Base-by-base conservation (phyloP, 2,888 invertebrate species). In the Diarsia brunnea region DNA sequence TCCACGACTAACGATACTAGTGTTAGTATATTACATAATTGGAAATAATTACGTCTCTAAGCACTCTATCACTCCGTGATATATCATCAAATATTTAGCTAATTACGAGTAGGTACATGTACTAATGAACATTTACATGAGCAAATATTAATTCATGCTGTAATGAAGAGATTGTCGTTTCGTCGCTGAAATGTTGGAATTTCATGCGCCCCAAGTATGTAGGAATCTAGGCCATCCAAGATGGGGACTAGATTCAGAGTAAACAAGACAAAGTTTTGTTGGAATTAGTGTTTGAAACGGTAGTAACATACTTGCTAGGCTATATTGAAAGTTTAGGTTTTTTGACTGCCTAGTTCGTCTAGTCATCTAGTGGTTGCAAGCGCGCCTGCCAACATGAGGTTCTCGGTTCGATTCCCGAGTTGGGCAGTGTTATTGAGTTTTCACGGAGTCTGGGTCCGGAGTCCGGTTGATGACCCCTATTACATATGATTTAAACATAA, bases 111-210 rank as follows among this genome's bases (percentile, higher is more conserved):
- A 70, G 38, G 27, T 60, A 27, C 47, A 53, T 61, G 65, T 60
- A 38, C 67, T 81, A 82, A 84, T 76, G 85, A 82, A 84, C 72
- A 81, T 82, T 81, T 84, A 72, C 72, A 75, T 70, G 43, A 70
- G 38, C 76, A 84, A 75, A 82, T 84, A 82, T 81, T 73, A 75
- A 76, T 81, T 68, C 60, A 27, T 55, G 45, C 38, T 75, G 67
- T 55, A 47, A 72, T 64, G 60, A 51, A 55, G 70, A 75, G 61
- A 71, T 70, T 71, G 65, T 72, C 49, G 53, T 53, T n/a, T 31
- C 58, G 10, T 38, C 27, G 45, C 19, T 19, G 43, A 75, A 27
- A 75, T 47, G 47, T 68, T 19, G 31, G 51, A 55, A 81, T 55
- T 53, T 55, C 61, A 74, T 55, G 75, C 81, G 60, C 53, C 53